phyloP scores from a whole-genome alignment of 2,888 invertebrate species.

The Drosophila subquinaria region DNA sequence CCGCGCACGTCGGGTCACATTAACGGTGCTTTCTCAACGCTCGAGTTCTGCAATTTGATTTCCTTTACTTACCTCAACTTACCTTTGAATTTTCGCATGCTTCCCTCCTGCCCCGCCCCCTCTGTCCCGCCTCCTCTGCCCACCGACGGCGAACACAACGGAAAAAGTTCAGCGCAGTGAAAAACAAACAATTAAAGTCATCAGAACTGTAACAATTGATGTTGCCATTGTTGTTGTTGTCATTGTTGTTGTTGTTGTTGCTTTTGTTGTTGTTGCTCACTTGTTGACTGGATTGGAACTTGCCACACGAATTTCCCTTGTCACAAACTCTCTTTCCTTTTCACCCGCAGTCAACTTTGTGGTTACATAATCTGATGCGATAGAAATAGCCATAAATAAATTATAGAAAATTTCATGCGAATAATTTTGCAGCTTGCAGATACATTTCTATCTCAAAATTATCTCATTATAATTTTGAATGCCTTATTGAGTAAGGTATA shows the following conservation, averaged over 20 bases:
- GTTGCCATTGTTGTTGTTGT: slow-evolving; percentile 24
- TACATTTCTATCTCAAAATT: background rate
- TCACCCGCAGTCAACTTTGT: background rate
- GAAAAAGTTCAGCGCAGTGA: slow-evolving; percentile 24
- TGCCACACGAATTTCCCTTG: slow-evolving; percentile 16
- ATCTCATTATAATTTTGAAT: background rate
- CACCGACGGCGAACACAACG: background rate
- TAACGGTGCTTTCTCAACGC: slow-evolving; percentile 78
- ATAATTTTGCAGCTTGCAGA: background rate
- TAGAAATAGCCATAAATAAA: slow-evolving; percentile 23
- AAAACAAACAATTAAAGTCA: slow-evolving; percentile 76
- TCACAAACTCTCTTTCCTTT: background rate
- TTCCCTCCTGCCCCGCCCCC: background rate
- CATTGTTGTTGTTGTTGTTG: slow-evolving; percentile 30
- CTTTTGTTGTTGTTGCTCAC: slow-evolving; percentile 36
- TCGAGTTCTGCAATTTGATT: slow-evolving; percentile 79
- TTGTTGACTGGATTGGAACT: slow-evolving; percentile 41
- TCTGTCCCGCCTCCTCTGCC: background rate
- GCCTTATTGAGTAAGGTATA: too few relatives aligned
- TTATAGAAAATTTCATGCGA: slow-evolving; percentile 28
- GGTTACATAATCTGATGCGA: slow-evolving; percentile 28
- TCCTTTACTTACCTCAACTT: slow-evolving; percentile 33
- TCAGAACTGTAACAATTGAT: slow-evolving; percentile 64
- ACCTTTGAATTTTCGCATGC: slow-evolving; percentile 44
- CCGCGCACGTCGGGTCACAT: slow-evolving; percentile 77